Conservation (phyloP, 2,888 invertebrate genomes). For the Reticulitermes lucifugus region DNA sequence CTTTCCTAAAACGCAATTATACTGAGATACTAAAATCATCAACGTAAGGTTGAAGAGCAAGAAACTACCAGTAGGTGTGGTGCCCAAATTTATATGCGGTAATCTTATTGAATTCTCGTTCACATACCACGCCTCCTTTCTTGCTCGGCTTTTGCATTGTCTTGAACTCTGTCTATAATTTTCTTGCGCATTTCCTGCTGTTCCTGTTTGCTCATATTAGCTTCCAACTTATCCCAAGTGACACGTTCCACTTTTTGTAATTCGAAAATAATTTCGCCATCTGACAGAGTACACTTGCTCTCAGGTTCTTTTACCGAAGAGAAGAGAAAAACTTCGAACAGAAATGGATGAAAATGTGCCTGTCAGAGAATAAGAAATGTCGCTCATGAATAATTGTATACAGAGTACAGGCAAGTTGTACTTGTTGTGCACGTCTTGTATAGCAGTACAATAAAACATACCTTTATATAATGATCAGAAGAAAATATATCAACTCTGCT, state of each 20-base stretch:
- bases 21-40: too few species aligned
- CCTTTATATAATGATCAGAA: conserved; percentile 13
- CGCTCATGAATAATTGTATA: not conserved
- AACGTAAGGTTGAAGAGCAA: too few species aligned
- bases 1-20: too few species aligned
- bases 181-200: not conserved
- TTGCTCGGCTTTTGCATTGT: not conserved
- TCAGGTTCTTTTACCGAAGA: not conserved
- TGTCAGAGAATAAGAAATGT: not conserved
- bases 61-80: too few species aligned
- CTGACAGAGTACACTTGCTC: not conserved
- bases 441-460: not conserved
- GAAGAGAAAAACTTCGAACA: conserved; percentile 1
- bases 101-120: not conserved
- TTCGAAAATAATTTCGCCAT: conserved; percentile 8
- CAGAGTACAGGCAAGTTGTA: not conserved
- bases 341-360: not conserved
- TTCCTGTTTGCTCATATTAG: conserved; percentile 6
- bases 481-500: conserved; percentile 3
- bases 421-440: not conserved
- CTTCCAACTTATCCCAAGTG: not conserved
- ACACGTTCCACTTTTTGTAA: not conserved
- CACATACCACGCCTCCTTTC: not conserved
- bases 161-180: not conserved
- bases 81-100: too few species aligned